Evolutionary conservation across 2,113 vertebrate species (phyloP).

Genomic region (Thamnaconus septentrionalis): DNA sequence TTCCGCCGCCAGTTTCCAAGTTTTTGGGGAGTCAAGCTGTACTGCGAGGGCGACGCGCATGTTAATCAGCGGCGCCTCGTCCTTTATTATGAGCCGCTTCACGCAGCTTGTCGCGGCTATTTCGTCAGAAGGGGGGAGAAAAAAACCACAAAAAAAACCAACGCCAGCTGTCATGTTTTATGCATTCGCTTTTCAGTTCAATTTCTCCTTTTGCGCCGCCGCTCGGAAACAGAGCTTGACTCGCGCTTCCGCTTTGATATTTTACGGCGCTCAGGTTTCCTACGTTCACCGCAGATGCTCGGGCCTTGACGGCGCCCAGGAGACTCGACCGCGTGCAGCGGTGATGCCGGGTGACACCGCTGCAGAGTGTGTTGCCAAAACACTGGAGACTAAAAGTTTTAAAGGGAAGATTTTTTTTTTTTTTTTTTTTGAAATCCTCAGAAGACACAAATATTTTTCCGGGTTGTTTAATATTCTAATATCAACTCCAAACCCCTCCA

Average conservation of each 20-base stretch:
- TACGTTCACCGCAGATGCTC: slow-evolving; percentile 20
- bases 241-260: slow-evolving; percentile 22
- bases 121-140: slow-evolving; percentile 19
- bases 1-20: slow-evolving; percentile 18
- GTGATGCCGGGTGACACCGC: slow-evolving; percentile 13
- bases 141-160: neutral
- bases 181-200: slow-evolving; percentile 41
- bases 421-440: too few relatives aligned
- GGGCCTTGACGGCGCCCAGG: slow-evolving; percentile 11
- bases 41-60: slow-evolving; percentile 39
- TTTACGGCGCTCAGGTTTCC: slow-evolving; percentile 16
- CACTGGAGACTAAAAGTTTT: too few relatives aligned
- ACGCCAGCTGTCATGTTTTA: slow-evolving; percentile 59
- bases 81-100: slow-evolving; percentile 32
- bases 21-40: slow-evolving; percentile 40
- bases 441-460: too few relatives aligned
- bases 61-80: slow-evolving; percentile 44
- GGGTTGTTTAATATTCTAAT: too few relatives aligned
- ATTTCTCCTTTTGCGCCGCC: slow-evolving; percentile 13
- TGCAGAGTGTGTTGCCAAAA: too few relatives aligned
- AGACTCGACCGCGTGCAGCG: neutral
- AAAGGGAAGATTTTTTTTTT: too few relatives aligned
- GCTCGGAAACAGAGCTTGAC: slow-evolving; percentile 15
- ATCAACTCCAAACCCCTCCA: too few relatives aligned
- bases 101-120: slow-evolving; percentile 31